phyloP scores from a whole-genome alignment of 1,140 invertebrate species.

The Acromyrmex echinatior region DNA sequence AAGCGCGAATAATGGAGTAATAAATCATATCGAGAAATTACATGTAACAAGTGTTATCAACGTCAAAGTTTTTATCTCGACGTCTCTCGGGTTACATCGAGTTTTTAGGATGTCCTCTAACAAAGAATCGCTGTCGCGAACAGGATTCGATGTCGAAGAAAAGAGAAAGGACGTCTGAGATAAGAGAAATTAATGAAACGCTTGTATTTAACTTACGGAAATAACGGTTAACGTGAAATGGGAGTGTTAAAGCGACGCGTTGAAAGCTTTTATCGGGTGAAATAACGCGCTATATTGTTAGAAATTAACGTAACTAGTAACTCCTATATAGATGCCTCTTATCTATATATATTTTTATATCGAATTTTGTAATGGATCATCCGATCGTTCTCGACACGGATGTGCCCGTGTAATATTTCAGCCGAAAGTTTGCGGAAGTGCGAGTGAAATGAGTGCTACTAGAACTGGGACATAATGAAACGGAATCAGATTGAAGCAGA shows the following conservation, averaged over 20 bases:
- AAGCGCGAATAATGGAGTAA: constrained; percentile 32
- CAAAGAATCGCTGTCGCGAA: background rate
- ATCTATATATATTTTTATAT: constrained; percentile 22
- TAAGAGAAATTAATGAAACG: constrained; percentile 47
- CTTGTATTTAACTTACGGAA: constrained; percentile 42
- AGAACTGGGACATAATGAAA: constrained; percentile 48
- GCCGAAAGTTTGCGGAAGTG: background rate
- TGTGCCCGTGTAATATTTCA: background rate
- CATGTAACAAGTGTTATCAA: constrained; percentile 27
- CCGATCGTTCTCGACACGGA: background rate
- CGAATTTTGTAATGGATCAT: constrained; percentile 19
- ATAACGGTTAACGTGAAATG: background rate
- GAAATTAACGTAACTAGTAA: constrained; percentile 37
- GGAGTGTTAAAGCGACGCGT: background rate
- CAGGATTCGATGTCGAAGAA: constrained; percentile 13
- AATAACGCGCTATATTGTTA: constrained; percentile 13
- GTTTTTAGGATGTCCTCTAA: background rate
- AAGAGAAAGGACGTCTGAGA: constrained; percentile 9
- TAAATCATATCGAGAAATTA: constrained; percentile 57
- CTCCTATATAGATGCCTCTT: background rate
- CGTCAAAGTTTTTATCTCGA: constrained; percentile 23
- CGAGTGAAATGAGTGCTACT: constrained; percentile 5
- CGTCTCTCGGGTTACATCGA: background rate
- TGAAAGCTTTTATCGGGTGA: background rate
- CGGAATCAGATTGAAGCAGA: background rate